phyloP scores from a whole-genome alignment of 2,888 invertebrate genomes.

The Poecilus cupreus region DNA sequence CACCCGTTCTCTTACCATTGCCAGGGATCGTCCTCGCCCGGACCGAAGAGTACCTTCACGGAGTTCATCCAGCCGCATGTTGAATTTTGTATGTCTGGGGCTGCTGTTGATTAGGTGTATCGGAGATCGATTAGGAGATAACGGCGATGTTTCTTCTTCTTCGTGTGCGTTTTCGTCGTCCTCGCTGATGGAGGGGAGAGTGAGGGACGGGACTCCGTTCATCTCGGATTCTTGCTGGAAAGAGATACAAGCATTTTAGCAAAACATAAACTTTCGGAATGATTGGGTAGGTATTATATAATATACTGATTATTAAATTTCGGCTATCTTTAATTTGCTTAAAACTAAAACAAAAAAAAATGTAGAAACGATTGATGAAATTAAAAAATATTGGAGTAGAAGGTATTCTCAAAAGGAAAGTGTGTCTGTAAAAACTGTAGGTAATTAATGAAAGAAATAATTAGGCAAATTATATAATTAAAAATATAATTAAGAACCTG shows the following conservation, averaged over 20 bases:
- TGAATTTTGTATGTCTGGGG: conserved; percentile 82
- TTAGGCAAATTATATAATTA: too few relatives aligned
- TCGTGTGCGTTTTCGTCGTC: conserved; percentile 92
- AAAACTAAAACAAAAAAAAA: too few relatives aligned
- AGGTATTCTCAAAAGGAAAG: too few relatives aligned
- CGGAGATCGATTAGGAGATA: conserved; percentile 79
- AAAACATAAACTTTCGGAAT: too few relatives aligned
- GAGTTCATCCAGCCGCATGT: conserved; percentile 70
- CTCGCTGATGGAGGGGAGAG: conserved; percentile 94
- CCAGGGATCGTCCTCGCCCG: conserved; percentile 72
- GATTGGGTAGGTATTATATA: too few relatives aligned
- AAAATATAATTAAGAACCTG: too few relatives aligned
- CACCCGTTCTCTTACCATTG: conserved; percentile 79
- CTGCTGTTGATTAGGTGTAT: conserved; percentile 75
- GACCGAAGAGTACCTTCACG: conserved; percentile 70
- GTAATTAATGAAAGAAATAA: too few relatives aligned
- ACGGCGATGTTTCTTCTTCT: conserved; percentile 80
- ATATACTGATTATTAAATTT: too few relatives aligned
- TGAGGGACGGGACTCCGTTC: conserved; percentile 87
- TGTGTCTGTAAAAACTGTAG: too few relatives aligned
- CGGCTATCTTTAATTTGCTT: too few relatives aligned
- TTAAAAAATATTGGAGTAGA: too few relatives aligned
- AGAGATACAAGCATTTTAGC: not conserved
- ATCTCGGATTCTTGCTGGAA: conserved; percentile 82
- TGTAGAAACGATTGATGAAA: too few relatives aligned